Percentiles rank a stretch among this genome's conserved stretches.
Conservation (phyloP, 2,797 vertebrate species). For the Myioborus melanocephalus region DNA sequence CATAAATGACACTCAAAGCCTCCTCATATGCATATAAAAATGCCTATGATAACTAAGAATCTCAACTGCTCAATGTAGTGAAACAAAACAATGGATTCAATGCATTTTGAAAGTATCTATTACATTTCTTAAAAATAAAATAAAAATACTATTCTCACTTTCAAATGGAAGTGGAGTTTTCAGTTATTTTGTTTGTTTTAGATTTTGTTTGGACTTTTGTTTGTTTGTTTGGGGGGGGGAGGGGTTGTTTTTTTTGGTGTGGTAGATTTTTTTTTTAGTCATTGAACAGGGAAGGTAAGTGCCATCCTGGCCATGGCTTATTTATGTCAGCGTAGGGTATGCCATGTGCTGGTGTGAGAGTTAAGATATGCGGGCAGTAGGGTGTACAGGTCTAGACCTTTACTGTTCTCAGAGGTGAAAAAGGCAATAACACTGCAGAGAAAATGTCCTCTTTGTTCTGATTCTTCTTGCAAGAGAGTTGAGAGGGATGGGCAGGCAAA, state of each 20-base stretch:
- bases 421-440: background rate
- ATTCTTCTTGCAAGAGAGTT: background rate
- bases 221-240: too few relatives aligned
- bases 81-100: background rate
- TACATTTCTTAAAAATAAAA: background rate
- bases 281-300: background rate
- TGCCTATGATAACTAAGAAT: background rate
- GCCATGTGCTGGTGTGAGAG: too few relatives aligned
- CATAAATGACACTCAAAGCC: background rate
- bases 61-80: background rate
- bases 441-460: background rate
- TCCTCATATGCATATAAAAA: background rate
- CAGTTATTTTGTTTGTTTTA: accelerated
- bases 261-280: background rate
- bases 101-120: background rate
- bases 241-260: background rate
- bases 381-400: background rate
- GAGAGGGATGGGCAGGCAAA: background rate
- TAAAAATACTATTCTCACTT: background rate
- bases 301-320: background rate
- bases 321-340: background rate
- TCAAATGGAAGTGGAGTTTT: background rate
- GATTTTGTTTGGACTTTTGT: accelerated
- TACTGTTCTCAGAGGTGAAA: background rate
- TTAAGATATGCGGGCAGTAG: background rate